Evolutionary conservation across 2,888 invertebrate genomes (phyloP).

Genomic region (Acrocyrtus sp.): DNA sequence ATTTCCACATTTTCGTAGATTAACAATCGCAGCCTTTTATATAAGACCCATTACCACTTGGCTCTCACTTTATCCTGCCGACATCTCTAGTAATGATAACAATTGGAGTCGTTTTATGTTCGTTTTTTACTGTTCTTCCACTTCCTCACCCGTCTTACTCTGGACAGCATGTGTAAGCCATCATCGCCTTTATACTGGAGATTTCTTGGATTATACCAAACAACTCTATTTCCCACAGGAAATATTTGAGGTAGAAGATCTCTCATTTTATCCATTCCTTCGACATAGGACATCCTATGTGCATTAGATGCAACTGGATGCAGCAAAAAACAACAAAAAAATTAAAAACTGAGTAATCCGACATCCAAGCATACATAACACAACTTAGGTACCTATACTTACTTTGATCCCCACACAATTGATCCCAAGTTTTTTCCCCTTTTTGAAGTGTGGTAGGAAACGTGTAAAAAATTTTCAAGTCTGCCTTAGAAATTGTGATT

Average conservation of each 20-base stretch:
- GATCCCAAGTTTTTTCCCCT: background rate
- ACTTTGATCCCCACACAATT: background rate
- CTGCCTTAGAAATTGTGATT: constrained; percentile 33
- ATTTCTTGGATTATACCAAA: constrained; percentile 47
- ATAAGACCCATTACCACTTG: too few relatives aligned
- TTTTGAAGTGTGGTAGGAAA: constrained; percentile 9
- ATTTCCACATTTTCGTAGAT: too few relatives aligned
- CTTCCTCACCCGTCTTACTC: constrained; percentile 3
- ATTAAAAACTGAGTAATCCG: too few relatives aligned
- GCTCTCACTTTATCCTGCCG: too few relatives aligned
- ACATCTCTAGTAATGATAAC: too few relatives aligned
- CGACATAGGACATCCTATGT: background rate
- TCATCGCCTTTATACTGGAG: constrained; percentile 52
- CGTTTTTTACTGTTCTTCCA: too few relatives aligned
- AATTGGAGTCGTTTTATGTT: too few relatives aligned
- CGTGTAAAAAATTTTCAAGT: constrained; percentile 20
- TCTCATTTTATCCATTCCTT: constrained; percentile 5
- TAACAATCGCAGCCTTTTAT: too few relatives aligned
- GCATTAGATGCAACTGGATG: background rate
- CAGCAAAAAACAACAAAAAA: background rate
- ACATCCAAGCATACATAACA: background rate
- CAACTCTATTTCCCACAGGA: background rate
- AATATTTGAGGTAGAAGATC: constrained; percentile 18
- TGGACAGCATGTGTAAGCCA: constrained; percentile 49
- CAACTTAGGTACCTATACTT: background rate